Conservation (phyloP, 2,113 vertebrate species). For the Picathartes gymnocephalus region DNA sequence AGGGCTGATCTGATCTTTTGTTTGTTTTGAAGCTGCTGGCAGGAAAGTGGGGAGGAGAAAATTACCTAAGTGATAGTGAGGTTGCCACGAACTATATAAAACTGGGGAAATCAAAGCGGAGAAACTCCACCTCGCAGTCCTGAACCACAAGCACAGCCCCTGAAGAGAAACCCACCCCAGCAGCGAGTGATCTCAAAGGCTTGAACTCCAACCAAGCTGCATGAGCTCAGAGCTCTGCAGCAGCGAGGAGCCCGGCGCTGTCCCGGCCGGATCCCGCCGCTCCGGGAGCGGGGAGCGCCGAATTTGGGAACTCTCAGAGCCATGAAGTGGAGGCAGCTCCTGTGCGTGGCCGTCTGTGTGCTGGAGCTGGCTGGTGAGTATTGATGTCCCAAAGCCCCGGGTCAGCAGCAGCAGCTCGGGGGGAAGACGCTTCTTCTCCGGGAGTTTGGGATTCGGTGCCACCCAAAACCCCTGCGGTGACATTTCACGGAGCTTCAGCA, state of each 20-base stretch:
- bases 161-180: constrained; percentile 54
- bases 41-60: constrained; percentile 63
- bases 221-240: constrained; percentile 39
- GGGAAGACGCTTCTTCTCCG: accelerated
- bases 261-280: not conserved
- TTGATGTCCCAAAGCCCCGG: accelerated
- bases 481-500: not conserved
- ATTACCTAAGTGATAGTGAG: constrained; percentile 67
- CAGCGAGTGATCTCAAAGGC: constrained; percentile 26
- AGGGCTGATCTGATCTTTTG: not conserved
- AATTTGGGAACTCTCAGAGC: not conserved
- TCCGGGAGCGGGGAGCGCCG: constrained; percentile 25
- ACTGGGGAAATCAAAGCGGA: not conserved
- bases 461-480: accelerated
- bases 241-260: not conserved
- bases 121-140: constrained; percentile 58
- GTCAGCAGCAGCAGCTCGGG: not conserved
- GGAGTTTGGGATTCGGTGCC: accelerated
- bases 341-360: constrained; percentile 42
- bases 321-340: constrained; percentile 51
- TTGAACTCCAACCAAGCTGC: constrained; percentile 24
- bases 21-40: constrained; percentile 58
- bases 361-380: constrained; percentile 69
- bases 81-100: constrained; percentile 39
- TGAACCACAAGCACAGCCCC: constrained; percentile 37